These are phyloP conservation scores for Coenonympha arcania DNA, from an alignment of 2,888 invertebrate genomes.

Conservation along the genomic window DNA sequence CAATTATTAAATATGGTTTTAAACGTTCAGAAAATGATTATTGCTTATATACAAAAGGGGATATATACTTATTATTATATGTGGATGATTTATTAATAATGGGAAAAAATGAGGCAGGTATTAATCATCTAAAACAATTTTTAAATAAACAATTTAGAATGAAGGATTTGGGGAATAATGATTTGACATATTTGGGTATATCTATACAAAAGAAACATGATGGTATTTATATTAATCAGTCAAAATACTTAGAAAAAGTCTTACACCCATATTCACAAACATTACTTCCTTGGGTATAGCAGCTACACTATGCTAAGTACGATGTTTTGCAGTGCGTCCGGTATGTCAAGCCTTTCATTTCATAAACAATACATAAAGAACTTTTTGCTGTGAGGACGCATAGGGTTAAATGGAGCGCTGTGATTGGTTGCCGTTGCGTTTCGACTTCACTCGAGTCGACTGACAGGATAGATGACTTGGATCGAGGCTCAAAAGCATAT, in stretches of 20 bases:
- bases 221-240: constrained; percentile 18
- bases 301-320: no score
- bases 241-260: constrained; percentile 16
- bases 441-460: no score
- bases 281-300: no score
- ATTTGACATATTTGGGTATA: constrained; percentile 6
- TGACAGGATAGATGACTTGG: no score
- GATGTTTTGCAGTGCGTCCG: no score
- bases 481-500: no score
- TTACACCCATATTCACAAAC: no score
- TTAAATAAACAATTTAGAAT: constrained; percentile 19
- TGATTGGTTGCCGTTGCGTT: no score
- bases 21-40: not conserved
- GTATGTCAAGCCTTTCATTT: no score
- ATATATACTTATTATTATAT: constrained; percentile 16
- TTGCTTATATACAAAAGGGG: constrained; percentile 2
- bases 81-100: constrained; percentile 26
- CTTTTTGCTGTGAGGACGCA: no score
- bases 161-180: constrained; percentile 20
- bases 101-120: constrained; percentile 3
- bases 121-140: constrained; percentile 9
- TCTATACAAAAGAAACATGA: constrained; percentile 5
- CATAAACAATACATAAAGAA: no score
- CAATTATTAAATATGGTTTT: not conserved
- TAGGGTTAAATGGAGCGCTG: no score